Base-by-base conservation (phyloP, 35 echinoderm and acorn worm genomes). In the Acanthaster planci region DNA sequence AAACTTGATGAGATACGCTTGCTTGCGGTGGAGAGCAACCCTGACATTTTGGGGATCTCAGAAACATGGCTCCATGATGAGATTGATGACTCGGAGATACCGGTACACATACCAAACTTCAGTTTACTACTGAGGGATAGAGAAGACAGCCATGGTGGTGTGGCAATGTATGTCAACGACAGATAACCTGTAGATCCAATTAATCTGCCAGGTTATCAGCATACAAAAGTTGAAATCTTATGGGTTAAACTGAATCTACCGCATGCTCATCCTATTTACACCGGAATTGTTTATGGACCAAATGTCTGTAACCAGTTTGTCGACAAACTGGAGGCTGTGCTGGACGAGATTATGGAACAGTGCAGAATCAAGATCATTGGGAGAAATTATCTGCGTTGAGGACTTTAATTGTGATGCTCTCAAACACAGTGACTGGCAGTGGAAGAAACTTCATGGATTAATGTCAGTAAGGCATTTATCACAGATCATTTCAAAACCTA, bases 51-150 rank as follows among this genome's bases (percentile, higher is more conserved):
- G 42, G 78, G 38, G n/a, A 80, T 80, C 29, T 51, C 78, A 12
- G 78, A 80, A 52, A 51, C 78, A 18, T 80, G 78, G 78, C 30
- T 80, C 8, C n/a, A 80, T 51, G 78, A 80, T 80, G 37, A n/a
- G 17, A 51, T 80, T 51, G 39, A 80, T 22, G 29, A 51, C 40
- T 80, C 78, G 8, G 78, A 80, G 10, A 51, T 80, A n/a, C n/a
- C n/a, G n/a, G n/a, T n/a, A 3, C 7, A 80, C 15, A 51, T 80
- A 7, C 38, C 0, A 14, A 80, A 80, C 2, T 80, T 51, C 26
- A 51, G n/a, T 19, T 19, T 80, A 17, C 36, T 47, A 12, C n/a
- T 38, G 2, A 34, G 26, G 9, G 78, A 80, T 23, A 15, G 78
- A n/a, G 39, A 30, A 4, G 78, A 51, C 16, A 23, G 78, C 5